These are phyloP conservation scores for Xanthostigma xanthostigma DNA, from an alignment of 2,888 invertebrate genomes.

Conservation along the genomic window DNA sequence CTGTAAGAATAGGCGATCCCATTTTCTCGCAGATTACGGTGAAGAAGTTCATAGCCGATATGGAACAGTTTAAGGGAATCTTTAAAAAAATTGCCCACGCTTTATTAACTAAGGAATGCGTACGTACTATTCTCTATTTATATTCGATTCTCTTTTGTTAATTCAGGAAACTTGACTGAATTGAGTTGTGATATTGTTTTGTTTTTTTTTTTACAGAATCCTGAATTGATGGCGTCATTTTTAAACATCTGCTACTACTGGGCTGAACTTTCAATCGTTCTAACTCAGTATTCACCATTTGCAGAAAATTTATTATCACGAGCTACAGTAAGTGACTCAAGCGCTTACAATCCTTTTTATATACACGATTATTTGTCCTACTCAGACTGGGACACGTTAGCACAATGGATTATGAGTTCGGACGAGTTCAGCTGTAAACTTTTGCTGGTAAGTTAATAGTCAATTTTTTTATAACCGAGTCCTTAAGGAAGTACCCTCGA, in stretches of 20 bases:
- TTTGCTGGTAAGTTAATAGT: slow-evolving; percentile 16
- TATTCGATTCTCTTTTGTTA: too few species aligned
- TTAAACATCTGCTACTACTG: slow-evolving; percentile 17
- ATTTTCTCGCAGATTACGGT: slow-evolving; percentile 14
- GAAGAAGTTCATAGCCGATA: slow-evolving; percentile 17
- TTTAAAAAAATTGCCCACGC: slow-evolving; percentile 15
- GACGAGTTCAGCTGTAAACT: slow-evolving; percentile 14
- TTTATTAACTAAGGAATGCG: slow-evolving; percentile 11
- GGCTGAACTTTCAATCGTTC: slow-evolving; percentile 16
- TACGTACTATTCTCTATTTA: not conserved
- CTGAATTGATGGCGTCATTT: slow-evolving; percentile 13
- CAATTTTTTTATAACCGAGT: too few species aligned
- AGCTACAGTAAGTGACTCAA: not conserved
- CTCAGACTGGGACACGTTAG: slow-evolving; percentile 16
- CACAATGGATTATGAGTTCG: slow-evolving; percentile 14
- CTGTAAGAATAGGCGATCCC: slow-evolving; percentile 20
- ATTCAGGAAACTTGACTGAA: too few species aligned
- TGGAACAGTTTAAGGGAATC: slow-evolving; percentile 17
- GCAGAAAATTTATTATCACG: not conserved
- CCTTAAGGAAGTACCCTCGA: too few species aligned
- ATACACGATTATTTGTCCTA: slow-evolving; percentile 16
- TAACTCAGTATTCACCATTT: slow-evolving; percentile 18
- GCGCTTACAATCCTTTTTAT: slow-evolving; percentile 4
- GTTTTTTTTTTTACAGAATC: slow-evolving; percentile 8
- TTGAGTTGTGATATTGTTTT: too few species aligned